A percentile compares a stretch with the other conserved stretches of the same genome.
phyloP scores from a whole-genome alignment of 1,140 invertebrate genomes.

The Coboldia fuscipes region DNA sequence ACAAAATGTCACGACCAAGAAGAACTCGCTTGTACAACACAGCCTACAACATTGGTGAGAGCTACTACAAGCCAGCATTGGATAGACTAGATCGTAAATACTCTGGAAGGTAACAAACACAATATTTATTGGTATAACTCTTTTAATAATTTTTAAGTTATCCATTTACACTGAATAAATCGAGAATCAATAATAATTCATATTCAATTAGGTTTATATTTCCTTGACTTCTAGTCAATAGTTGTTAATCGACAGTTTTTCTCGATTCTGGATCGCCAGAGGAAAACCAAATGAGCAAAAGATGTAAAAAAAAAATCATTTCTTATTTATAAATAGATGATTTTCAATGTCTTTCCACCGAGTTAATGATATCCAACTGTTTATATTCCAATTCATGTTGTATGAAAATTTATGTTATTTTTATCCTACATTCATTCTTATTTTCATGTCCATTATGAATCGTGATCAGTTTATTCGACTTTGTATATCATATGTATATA shows the following conservation, averaged over 20 bases:
- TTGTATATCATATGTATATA: not conserved
- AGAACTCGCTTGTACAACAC: constrained; percentile 52
- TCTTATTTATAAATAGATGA: no score
- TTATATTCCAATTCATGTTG: no score
- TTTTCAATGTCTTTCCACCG: no score
- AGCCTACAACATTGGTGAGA: constrained; percentile 57
- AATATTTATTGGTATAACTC: not conserved
- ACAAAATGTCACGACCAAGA: constrained; percentile 9
- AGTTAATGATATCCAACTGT: no score
- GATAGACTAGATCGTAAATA: constrained; percentile 50
- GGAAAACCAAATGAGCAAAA: constrained; percentile 21
- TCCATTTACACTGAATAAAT: not conserved
- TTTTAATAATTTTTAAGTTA: not conserved
- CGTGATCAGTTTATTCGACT: no score
- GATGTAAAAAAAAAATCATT: no score
- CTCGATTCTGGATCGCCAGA: constrained; percentile 10
- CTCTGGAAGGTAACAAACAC: constrained; percentile 7
- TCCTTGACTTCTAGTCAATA: not conserved
- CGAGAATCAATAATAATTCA: not conserved
- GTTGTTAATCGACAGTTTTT: no score
- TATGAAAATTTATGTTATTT: no score
- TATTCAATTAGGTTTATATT: not conserved
- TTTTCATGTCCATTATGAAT: no score
- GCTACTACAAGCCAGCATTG: constrained; percentile 50
- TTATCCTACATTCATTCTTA: no score